Base-by-base conservation (phyloP, 2,888 invertebrate species). In the Eudasyphora cyanicolor region DNA sequence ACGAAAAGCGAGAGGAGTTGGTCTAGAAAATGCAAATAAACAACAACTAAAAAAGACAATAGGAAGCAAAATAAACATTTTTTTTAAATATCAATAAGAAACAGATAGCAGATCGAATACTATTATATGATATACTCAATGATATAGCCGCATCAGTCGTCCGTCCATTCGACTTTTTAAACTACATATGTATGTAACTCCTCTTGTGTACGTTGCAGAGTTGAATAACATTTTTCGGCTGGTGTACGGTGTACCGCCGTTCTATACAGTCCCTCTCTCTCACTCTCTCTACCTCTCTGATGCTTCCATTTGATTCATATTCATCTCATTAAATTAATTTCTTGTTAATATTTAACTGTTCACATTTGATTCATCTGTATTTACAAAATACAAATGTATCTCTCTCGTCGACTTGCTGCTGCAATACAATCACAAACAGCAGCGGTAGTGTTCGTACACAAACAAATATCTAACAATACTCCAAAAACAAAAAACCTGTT, bases 401-500 rank as follows among this genome's bases (percentile, higher is more conserved):
- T 29, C 21, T 29, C 3, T 45, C n/a, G 29, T 2, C 60, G 8
- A n/a, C n/a, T n/a, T n/a, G n/a, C n/a, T n/a, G n/a, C n/a, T 60
- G 0, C n/a, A n/a, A 32, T 35, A 19, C 42, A 67, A 24, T 42
- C 21, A 64, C 38, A 64, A 38, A 38, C 19, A 64, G n/a, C 60
- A 8, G 17, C 32, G 32, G 32, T 8, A 51, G 21, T 19, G 27
- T 49, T 70, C 29, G 29, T 27, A 38, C 7, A 49, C n/a, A 51
- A 70, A 19, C 29, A 49, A 70, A 70, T 70, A 17, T 70, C 49
- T 70, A 70, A 27, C 70, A 70, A 71, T 71, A 54, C 51, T n/a
- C 21, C 54, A 70, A 64, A 60, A 79, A 32, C 42, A 17, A 57
- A 69, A 17, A 76, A 76, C 76, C 76, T 76, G 76, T 76, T 76